Percentiles rank a stretch among this genome's conserved stretches.
Evolutionary conservation across 1,140 invertebrate genomes (phyloP).

Genomic region (Megathymus violae): DNA sequence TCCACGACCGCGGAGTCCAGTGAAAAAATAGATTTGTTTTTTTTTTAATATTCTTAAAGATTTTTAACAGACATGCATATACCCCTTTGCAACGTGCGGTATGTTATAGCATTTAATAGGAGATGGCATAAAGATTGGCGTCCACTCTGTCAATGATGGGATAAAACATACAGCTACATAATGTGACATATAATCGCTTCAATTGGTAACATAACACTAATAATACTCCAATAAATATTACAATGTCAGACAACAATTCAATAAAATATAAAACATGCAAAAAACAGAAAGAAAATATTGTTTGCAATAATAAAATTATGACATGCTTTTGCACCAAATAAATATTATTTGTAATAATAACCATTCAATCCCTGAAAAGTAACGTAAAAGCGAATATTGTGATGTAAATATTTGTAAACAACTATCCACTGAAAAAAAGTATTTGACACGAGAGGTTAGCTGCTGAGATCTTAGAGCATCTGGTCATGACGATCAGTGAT

Average conservation of each 20-base stretch:
- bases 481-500: too few relatives aligned
- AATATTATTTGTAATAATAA: conserved; percentile 33
- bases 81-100: too few relatives aligned
- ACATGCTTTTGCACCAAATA: conserved; percentile 14
- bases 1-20: too few relatives aligned
- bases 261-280: conserved; percentile 52
- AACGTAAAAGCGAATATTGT: conserved; percentile 35
- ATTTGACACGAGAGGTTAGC: background rate
- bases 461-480: too few relatives aligned
- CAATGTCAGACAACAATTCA: conserved; percentile 6
- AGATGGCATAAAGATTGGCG: too few relatives aligned
- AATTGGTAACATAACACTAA: conserved; percentile 35
- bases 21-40: too few relatives aligned
- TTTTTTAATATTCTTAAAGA: too few relatives aligned
- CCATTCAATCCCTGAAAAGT: conserved; percentile 49
- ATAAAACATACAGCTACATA: conserved; percentile 35
- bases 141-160: conserved; percentile 2
- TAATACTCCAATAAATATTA: conserved; percentile 22
- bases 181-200: too few relatives aligned
- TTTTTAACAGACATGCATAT: too few relatives aligned
- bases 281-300: conserved; percentile 51
- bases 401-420: conserved; percentile 3
- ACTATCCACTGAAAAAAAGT: background rate
- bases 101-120: too few relatives aligned
- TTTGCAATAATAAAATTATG: conserved; percentile 34